Conservation (phyloP, 2,888 invertebrate species). For the Melangyna quadrimaculata region DNA sequence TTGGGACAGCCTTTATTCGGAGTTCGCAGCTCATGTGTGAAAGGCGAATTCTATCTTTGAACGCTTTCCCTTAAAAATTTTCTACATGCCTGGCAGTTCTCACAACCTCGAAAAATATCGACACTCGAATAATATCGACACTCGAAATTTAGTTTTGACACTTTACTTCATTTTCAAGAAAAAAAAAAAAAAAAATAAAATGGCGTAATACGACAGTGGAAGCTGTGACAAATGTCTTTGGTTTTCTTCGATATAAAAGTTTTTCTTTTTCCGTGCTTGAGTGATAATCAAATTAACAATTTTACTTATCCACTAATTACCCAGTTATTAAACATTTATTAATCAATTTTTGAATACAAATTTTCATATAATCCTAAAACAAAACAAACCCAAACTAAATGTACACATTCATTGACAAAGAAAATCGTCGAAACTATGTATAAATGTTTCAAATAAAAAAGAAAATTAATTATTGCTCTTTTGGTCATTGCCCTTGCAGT, state of each 20-base stretch:
- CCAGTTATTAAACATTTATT: neutral
- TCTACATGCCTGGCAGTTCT: neutral
- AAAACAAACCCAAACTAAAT: slow-evolving; percentile 10
- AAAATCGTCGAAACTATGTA: neutral
- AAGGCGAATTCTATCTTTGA: too few species aligned
- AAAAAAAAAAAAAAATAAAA: slow-evolving; percentile 17
- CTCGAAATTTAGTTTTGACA: slow-evolving; percentile 39
- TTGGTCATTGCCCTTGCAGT: slow-evolving; percentile 12
- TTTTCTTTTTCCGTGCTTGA: slow-evolving; percentile 15
- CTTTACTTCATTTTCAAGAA: neutral
- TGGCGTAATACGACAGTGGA: slow-evolving; percentile 70
- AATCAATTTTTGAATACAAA: neutral
- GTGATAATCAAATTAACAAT: slow-evolving; percentile 58
- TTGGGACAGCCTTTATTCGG: too few species aligned
- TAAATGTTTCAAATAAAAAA: slow-evolving; percentile 39
- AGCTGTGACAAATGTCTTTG: slow-evolving; percentile 48
- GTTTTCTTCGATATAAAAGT: neutral
- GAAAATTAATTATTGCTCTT: neutral
- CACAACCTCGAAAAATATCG: too few species aligned
- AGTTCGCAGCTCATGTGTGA: too few species aligned
- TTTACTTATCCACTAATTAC: neutral
- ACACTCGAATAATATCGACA: slow-evolving; percentile 24
- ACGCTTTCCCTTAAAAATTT: neutral
- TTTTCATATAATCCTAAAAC: neutral
- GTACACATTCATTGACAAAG: slow-evolving; percentile 18